A percentile compares a stretch with the other conserved stretches of the same genome.
Evolutionary conservation across 2,888 invertebrate species (phyloP).

Genomic region (Notocelia uddmanniana): DNA sequence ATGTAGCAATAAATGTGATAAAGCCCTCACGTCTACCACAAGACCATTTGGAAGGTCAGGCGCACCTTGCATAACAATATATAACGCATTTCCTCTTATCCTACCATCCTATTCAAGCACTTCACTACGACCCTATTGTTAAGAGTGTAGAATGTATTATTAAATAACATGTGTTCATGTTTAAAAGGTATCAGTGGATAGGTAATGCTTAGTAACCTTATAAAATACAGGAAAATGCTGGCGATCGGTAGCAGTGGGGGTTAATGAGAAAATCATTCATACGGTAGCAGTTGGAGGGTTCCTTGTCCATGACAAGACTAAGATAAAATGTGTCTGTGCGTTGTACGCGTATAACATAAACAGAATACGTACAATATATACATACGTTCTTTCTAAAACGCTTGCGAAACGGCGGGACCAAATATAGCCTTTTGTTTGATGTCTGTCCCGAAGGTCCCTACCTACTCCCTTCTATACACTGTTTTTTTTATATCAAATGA

Average conservation of each 20-base stretch:
- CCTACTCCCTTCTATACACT: no score
- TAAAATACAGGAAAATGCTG: slow-evolving; percentile 36
- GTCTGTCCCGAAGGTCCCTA: no score
- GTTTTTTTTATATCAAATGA: no score
- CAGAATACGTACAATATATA: no score
- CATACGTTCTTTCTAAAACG: no score
- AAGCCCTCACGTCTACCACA: slow-evolving; percentile 28
- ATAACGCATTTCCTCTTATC: slow-evolving; percentile 43
- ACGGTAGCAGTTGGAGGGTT: background rate
- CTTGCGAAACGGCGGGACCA: no score
- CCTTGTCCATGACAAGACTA: background rate
- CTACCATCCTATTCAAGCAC: background rate
- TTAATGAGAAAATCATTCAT: slow-evolving; percentile 13
- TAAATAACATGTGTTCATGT: background rate
- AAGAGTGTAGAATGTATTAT: background rate
- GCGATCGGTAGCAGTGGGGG: slow-evolving; percentile 1
- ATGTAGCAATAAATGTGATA: slow-evolving; percentile 19
- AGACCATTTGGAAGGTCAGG: slow-evolving; percentile 45
- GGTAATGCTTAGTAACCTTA: slow-evolving; percentile 35
- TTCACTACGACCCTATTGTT: background rate
- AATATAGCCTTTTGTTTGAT: no score
- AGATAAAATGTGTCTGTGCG: no score
- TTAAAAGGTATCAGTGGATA: background rate
- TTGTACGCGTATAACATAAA: no score
- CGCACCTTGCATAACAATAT: slow-evolving; percentile 51